Conservation (phyloP, 2,888 invertebrate species). For the Meiosimyza decipiens region DNA sequence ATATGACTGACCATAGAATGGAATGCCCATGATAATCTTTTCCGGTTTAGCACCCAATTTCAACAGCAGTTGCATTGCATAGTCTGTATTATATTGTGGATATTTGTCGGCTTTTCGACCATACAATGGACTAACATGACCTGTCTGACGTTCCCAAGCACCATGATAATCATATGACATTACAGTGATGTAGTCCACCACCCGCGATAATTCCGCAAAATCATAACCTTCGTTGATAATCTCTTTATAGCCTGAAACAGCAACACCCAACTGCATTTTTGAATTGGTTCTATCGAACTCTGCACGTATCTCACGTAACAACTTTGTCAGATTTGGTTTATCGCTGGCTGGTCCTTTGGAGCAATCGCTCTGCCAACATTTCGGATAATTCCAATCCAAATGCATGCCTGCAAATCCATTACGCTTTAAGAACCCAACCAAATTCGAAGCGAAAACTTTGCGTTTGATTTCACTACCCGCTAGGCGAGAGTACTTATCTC, state of each 20-base stretch:
- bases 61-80: slow-evolving; percentile 81
- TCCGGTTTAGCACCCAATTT: slow-evolving; percentile 79
- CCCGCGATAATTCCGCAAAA: slow-evolving; percentile 74
- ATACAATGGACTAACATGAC: slow-evolving; percentile 84
- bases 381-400: slow-evolving; percentile 95
- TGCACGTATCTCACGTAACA: slow-evolving; percentile 73
- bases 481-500: slow-evolving; percentile 86
- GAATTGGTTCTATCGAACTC: slow-evolving; percentile 59
- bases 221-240: slow-evolving; percentile 90
- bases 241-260: slow-evolving; percentile 90
- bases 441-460: slow-evolving; percentile 76
- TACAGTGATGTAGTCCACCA: slow-evolving; percentile 83
- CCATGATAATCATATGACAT: slow-evolving; percentile 93
- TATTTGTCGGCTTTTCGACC: slow-evolving; percentile 75
- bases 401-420: slow-evolving; percentile 89
- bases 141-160: slow-evolving; percentile 84
- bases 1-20: slow-evolving; percentile 90
- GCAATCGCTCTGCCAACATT: slow-evolving; percentile 93
- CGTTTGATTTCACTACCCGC: slow-evolving; percentile 76
- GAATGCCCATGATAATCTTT: slow-evolving; percentile 83
- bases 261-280: slow-evolving; percentile 81
- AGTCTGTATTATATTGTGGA: slow-evolving; percentile 84
- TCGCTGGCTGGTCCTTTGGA: slow-evolving; percentile 83
- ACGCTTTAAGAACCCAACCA: slow-evolving; percentile 77
- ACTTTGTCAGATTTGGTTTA: slow-evolving; percentile 80